Evolutionary conservation across 2,797 vertebrate species (phyloP), one percentile per base, ranked within the genome.

Genomic region (Eulemur mongoz): DNA sequence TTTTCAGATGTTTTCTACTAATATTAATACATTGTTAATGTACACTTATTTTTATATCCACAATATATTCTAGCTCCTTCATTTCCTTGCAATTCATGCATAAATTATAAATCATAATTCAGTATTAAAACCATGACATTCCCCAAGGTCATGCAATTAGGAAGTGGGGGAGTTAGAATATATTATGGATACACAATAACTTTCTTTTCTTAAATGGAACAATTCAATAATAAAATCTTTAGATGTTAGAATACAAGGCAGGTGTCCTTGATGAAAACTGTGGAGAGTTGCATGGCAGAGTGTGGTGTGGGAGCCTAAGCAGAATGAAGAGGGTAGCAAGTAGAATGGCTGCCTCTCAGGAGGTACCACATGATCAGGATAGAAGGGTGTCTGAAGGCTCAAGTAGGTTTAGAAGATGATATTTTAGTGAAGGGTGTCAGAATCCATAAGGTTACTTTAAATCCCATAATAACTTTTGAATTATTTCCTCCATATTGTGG

Each of bases 21-120:
- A 72, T 45, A 63, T 72, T 38, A 43, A 43, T 54, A 1, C 10
- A 15, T 13, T 40, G 4, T 61, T 84, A 57, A 54, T 35, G 7
- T 8, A 76, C 0, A 59, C 5, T 65, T 54, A 9, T 9, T 72
- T 72, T 7, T 43, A n/a, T 30, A n/a, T 8, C 0, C 5, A 20
- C 6, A 73, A 69, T 22, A 22, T 69, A 40, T 25, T 48, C 7
- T 43, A 80, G 12, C 0, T 40, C 1, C 0, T 1, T 15, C 5
- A 48, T 20, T 61, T 80, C 18, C 1, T 13, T 48, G 7, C 7
- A 1, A 38, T 32, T 63, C 30, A 63, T 7, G 13, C 14, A 63
- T 17, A 14, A 63, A 32, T n/a, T 65, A 65, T n/a, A 32, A 65
- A 65, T n/a, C 63, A n/a, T 17, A n/a, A 32, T 65, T 65, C 63